Conservation (phyloP, 2,113 vertebrate genomes). For the Eretmochelys imbricata region DNA sequence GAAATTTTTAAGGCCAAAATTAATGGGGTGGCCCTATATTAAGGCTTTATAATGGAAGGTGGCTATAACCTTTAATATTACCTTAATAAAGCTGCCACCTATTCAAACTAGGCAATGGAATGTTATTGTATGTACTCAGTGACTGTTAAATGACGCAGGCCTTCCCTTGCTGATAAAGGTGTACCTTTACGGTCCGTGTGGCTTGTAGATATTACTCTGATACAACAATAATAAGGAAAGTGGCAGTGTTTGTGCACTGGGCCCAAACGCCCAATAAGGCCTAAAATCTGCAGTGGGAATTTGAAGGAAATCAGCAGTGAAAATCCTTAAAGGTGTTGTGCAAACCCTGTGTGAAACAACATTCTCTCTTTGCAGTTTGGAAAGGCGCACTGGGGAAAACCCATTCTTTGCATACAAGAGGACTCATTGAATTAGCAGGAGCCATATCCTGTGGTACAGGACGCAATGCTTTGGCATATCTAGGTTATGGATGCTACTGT, state of each 20-base stretch:
- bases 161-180: background rate
- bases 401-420: slow-evolving; percentile 80
- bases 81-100: background rate
- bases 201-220: background rate
- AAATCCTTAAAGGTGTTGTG: background rate
- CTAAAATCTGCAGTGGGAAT: background rate
- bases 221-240: background rate
- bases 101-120: background rate
- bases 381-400: slow-evolving; percentile 61
- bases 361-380: slow-evolving; percentile 74
- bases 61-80: background rate
- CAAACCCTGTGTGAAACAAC: background rate
- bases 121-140: rapidly evolving
- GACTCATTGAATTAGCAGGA: slow-evolving; percentile 85
- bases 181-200: background rate
- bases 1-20: background rate
- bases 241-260: background rate
- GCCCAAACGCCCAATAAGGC: background rate
- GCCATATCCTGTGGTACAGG: slow-evolving; percentile 86
- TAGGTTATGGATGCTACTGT: slow-evolving; percentile 91
- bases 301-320: background rate
- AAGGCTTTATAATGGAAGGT: rapidly evolving
- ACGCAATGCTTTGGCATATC: slow-evolving; percentile 80
- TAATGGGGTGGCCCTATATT: background rate
- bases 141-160: background rate